Base-by-base conservation (phyloP, 2,888 invertebrate species). In the Leptopilina drosophilae region DNA sequence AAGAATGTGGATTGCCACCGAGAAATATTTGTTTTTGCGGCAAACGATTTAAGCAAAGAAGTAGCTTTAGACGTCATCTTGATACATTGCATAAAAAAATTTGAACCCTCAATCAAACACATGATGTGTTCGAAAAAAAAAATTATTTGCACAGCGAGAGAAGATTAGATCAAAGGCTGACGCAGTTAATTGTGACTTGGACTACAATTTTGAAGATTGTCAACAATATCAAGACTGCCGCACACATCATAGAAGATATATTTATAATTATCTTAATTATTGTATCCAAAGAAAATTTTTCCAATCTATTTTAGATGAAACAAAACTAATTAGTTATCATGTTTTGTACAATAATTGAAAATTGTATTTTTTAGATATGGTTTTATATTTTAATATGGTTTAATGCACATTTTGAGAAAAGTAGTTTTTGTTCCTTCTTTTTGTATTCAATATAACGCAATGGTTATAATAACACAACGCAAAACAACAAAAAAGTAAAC, bases 1-100 rank as follows among this genome's bases (percentile, higher is more conserved):
- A 90, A 79, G 90, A 91, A 78, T 90, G 91, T 78, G 92, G 92
- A 20, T 90, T 91, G 77, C 83, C 86, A 9, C 90, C 92, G 12
- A 89, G 89, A 78, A 89, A 92, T 84, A 80, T 82, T 40, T 92
- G 92, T 83, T 83, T 82, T 6, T 93, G 92, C 83, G 78, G 82
- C 46, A 90, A 88, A 77, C 83, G 85, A 15, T 91, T 91, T 81
- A 90, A 89, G 20, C 91, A 90, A 76, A 87, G 88, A 9, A 85
- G 87, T 80, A 89, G 86, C 73, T 88, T 84, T 53, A 83, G n/a
- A 20, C 62, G 62, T 62, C 62, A 62, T 9, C 8, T 62, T 62
- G 62, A 20, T 20, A 62, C 62, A 0, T 62, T 62, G 8, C 62
- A 62, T 20, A 49, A 49, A 12, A 49, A 49, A 49, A 49, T 49